Percentiles rank a stretch among this genome's conserved stretches.
These are phyloP conservation scores for Aspidiotus rigidus DNA, from an alignment of 2,888 invertebrate genomes.

Conservation along the genomic window DNA sequence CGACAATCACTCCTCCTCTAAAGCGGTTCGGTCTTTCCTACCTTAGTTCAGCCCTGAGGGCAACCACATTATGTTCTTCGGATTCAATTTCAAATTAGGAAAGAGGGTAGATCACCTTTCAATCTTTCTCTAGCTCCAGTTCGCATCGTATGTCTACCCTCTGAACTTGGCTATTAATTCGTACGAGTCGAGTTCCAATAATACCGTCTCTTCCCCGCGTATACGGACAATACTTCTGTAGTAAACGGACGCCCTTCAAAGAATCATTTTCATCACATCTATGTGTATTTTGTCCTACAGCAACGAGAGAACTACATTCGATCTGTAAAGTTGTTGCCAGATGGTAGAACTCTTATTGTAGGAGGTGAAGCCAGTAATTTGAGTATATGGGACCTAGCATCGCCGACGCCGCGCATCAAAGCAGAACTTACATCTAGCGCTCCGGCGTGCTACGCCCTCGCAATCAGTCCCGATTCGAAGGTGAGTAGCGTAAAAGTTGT, in stretches of 20 bases:
- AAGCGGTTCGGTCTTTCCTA: too few species aligned
- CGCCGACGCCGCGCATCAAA: conserved; percentile 81
- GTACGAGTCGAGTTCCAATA: background rate
- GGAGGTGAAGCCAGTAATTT: conserved; percentile 92
- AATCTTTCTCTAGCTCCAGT: too few species aligned
- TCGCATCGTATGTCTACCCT: too few species aligned
- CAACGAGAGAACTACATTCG: conserved; percentile 93
- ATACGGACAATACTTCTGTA: too few species aligned
- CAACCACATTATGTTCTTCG: too few species aligned
- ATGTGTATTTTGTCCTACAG: conserved; percentile 41
- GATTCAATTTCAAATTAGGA: too few species aligned
- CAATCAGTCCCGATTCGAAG: conserved; percentile 91
- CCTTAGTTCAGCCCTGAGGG: too few species aligned
- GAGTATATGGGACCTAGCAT: conserved; percentile 90
- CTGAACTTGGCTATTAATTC: conserved; percentile 5
- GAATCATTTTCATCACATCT: background rate
- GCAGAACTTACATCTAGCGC: conserved; percentile 88
- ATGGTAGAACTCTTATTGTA: conserved; percentile 86
- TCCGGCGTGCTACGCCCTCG: conserved; percentile 94
- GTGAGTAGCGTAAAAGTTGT: conserved; percentile 42
- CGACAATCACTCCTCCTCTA: too few species aligned
- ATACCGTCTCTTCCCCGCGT: too few species aligned
- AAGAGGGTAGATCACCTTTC: too few species aligned
- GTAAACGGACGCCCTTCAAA: background rate
- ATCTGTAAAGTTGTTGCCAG: conserved; percentile 85